A percentile compares a stretch with the other conserved stretches of the same genome.
Conservation (phyloP, 2,888 invertebrate species). For the Drosophila dives region DNA sequence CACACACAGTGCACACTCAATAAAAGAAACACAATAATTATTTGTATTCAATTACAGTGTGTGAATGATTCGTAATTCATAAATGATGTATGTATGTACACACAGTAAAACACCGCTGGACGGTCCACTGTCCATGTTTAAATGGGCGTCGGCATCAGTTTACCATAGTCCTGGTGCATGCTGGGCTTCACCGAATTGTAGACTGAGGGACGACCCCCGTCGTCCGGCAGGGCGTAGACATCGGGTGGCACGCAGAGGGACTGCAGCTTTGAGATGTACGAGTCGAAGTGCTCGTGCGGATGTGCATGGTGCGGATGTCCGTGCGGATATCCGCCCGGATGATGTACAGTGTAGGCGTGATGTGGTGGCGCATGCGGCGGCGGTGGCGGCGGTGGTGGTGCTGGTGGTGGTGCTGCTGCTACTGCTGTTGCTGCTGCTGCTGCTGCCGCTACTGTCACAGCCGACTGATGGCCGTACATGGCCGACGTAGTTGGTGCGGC, state of each 20-base stretch:
- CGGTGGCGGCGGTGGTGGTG: conserved; percentile 57
- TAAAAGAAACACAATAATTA: background rate
- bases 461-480: conserved; percentile 61
- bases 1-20: background rate
- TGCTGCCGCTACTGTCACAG: conserved; percentile 43
- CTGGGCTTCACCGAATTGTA: conserved; percentile 96
- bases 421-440: conserved; percentile 44
- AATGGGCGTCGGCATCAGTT: conserved; percentile 93
- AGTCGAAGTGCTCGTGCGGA: conserved; percentile 96
- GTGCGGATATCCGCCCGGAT: conserved; percentile 82
- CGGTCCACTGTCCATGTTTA: conserved; percentile 85
- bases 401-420: background rate
- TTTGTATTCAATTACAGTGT: background rate
- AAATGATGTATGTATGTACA: conserved; percentile 22
- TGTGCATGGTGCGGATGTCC: conserved; percentile 86
- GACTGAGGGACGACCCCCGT: conserved; percentile 91
- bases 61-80: conserved; percentile 7
- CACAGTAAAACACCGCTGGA: background rate
- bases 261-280: conserved; percentile 95
- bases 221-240: conserved; percentile 91
- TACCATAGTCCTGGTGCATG: conserved; percentile 93
- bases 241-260: conserved; percentile 93
- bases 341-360: conserved; percentile 83
- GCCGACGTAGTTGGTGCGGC: conserved; percentile 6
- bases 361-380: conserved; percentile 70